A percentile compares a stretch with the other conserved stretches of the same genome.
Evolutionary conservation across 1,140 invertebrate genomes (phyloP).

Genomic region (Drosophila arawakana): DNA sequence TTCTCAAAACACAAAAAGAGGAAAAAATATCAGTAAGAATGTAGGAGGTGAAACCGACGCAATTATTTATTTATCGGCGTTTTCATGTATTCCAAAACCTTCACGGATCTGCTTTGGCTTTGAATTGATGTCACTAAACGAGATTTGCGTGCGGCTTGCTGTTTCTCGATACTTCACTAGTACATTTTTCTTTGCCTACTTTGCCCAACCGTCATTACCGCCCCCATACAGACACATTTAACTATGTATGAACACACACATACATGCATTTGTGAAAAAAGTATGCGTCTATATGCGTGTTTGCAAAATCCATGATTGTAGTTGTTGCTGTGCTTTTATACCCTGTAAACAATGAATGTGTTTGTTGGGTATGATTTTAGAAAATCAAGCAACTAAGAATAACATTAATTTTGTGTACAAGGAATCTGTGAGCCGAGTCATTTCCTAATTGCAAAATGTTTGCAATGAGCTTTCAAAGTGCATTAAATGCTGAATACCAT

Average conservation of each 20-base stretch:
- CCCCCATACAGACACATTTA: constrained; percentile 22
- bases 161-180: constrained; percentile 23
- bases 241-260: background rate
- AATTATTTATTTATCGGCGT: too few species aligned
- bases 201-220: constrained; percentile 29
- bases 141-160: constrained; percentile 26
- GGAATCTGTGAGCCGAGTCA: too few species aligned
- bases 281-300: background rate
- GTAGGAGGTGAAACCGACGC: too few species aligned
- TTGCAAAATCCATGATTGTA: background rate
- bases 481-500: background rate
- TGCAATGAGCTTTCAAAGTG: background rate
- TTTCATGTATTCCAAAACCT: too few species aligned
- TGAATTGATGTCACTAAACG: constrained; percentile 17
- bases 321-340: background rate
- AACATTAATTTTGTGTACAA: background rate
- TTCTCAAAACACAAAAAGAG: too few species aligned
- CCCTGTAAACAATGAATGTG: background rate
- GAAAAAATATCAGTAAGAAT: too few species aligned
- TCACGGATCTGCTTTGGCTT: too few species aligned
- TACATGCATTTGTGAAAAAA: background rate
- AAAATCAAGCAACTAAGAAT: background rate
- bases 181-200: constrained; percentile 55
- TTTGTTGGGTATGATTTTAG: background rate
- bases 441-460: too few species aligned